Base-by-base conservation (phyloP, 2,888 invertebrate species). In the Stegana nigrithorax region DNA sequence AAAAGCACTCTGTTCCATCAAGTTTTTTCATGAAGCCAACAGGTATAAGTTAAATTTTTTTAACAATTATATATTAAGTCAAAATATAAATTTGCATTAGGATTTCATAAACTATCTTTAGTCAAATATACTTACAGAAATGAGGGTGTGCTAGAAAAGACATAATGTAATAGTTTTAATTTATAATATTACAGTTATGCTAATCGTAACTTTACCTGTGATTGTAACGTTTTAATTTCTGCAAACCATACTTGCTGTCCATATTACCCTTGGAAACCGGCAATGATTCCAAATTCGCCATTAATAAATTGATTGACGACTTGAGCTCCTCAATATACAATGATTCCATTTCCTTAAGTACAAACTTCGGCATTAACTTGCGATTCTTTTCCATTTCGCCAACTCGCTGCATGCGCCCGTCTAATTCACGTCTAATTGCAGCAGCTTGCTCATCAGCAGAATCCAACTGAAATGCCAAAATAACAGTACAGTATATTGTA, bases 401-500 rank as follows among this genome's bases (percentile, higher is more conserved):
- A 66, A 97, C 95, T 86, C 93, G 93, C 85, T 98, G 97, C 90
- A 98, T 93, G 86, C 98, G 91, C 70, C 98, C 97, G 86, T 99
- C 98, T 73, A 99, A 89, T 87, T 99, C 99, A 87, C 99, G 91
- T 86, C 99, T 90, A 77, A 99, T 99, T 60, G 99, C 98, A 50
- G 99, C 98, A 67, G 99, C 99, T 89, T 99, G 99, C 87, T 99
- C 99, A 87, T 99, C 99, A 63, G 96, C 96, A 80, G 98, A 98
- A 87, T 99, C 99, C 88, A 99, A 89, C 96, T 97, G 85, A 67
- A 87, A 63, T n/a, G 27, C 6, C 21, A 27, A 17, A 12, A 19
- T 25, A n/a, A n/a, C 8, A 14, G 51, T 6, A 36, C 36, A 21
- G n/a, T 25, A 12, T 50, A 14, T 45, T 7, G 19, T 27, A 3